A percentile compares a stretch with the other conserved stretches of the same genome.
phyloP scores from a whole-genome alignment of 1,140 invertebrate species.

The Drosophila truncata region DNA sequence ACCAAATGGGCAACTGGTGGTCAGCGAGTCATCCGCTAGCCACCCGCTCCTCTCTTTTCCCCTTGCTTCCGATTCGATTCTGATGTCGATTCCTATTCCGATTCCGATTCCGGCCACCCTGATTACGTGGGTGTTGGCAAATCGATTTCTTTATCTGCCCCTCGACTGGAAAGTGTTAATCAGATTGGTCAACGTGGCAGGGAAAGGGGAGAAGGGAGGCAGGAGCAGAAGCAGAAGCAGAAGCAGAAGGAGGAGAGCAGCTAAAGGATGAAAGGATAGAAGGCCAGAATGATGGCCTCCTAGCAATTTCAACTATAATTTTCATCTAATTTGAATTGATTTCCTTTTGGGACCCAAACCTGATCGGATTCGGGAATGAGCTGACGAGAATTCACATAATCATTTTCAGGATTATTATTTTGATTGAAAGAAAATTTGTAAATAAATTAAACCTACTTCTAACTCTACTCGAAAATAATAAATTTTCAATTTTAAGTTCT shows the following conservation, averaged over 20 bases:
- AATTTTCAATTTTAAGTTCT: not conserved
- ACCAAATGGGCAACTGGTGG: conserved; percentile 75
- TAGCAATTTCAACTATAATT: conserved; percentile 51
- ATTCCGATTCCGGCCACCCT: conserved; percentile 30
- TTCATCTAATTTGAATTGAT: conserved; percentile 58
- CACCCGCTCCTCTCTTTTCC: not conserved
- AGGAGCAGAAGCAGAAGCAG: not conserved
- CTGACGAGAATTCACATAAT: not conserved
- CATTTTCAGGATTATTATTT: not conserved
- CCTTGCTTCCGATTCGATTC: conserved; percentile 13
- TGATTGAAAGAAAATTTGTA: conserved; percentile 3
- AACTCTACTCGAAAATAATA: not conserved
- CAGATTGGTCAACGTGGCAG: conserved; percentile 21
- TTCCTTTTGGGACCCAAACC: conserved; percentile 38
- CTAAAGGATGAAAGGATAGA: not conserved
- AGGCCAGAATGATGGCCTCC: not conserved
- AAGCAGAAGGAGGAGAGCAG: too few relatives aligned
- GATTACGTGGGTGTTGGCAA: conserved; percentile 48
- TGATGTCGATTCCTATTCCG: conserved; percentile 16
- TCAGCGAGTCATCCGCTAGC: conserved; percentile 28
- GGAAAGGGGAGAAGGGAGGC: not conserved
- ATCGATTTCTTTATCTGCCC: conserved; percentile 46
- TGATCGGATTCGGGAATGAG: conserved; percentile 45
- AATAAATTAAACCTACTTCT: not conserved
- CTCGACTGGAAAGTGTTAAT: conserved; percentile 49